Conservation (phyloP, 92 coral and sea anemone species). For the Scolanthus callimorphus region DNA sequence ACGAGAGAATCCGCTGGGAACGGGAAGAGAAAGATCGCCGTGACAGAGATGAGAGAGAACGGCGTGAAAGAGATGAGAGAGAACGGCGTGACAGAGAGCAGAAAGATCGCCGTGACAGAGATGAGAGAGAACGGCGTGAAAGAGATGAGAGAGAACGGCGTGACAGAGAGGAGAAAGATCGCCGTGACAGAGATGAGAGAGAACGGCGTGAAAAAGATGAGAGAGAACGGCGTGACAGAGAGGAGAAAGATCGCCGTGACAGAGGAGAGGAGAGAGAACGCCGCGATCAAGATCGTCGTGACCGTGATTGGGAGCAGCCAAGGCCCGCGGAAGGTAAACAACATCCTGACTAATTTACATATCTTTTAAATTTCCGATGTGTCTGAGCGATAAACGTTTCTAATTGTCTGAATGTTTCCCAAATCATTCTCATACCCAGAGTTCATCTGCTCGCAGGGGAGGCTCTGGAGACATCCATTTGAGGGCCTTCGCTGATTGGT, state of each 20-base stretch:
- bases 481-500: too few species aligned
- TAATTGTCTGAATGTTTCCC: too few species aligned
- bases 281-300: conserved; percentile 1
- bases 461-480: too few species aligned
- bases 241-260: background rate
- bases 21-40: background rate
- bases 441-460: too few species aligned
- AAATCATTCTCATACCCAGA: too few species aligned
- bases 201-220: background rate
- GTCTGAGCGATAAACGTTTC: too few species aligned
- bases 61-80: background rate
- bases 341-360: too few species aligned
- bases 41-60: background rate
- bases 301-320: conserved; percentile 22
- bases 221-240: background rate
- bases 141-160: background rate
- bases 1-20: background rate
- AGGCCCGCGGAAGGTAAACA: conserved; percentile 64
- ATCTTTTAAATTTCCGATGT: too few species aligned
- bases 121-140: background rate
- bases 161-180: background rate
- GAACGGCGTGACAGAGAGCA: background rate
- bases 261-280: background rate
- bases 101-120: background rate
- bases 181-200: background rate